A percentile compares a stretch with the other conserved stretches of the same genome.
Evolutionary conservation across 1,140 invertebrate species (phyloP).

Genomic region (Coelopa frigida): DNA sequence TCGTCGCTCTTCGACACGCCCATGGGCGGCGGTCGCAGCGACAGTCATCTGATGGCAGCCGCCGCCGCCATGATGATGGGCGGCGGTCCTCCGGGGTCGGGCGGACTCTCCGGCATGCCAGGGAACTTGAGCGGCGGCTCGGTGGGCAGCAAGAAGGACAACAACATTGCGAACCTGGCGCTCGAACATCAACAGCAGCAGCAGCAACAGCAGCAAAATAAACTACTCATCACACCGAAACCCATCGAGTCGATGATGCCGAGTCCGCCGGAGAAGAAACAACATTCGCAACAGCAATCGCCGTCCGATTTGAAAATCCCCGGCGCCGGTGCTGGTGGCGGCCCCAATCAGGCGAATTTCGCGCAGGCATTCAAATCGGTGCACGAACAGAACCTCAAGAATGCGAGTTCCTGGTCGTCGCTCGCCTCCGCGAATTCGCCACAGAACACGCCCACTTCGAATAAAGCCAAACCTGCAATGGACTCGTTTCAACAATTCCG

Average conservation of each 20-base stretch:
- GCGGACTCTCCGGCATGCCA: constrained; percentile 11
- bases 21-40: constrained; percentile 12
- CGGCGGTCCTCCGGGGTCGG: no score
- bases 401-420: constrained; percentile 88
- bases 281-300: constrained; percentile 30
- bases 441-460: constrained; percentile 53
- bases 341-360: constrained; percentile 47
- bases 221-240: constrained; percentile 52
- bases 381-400: constrained; percentile 72
- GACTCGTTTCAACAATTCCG: constrained; percentile 76
- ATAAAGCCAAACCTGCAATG: constrained; percentile 60
- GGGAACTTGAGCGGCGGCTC: constrained; percentile 11
- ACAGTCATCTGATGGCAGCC: constrained; percentile 20
- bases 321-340: not conserved
- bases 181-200: constrained; percentile 14
- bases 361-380: constrained; percentile 59
- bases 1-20: constrained; percentile 17
- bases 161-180: not conserved
- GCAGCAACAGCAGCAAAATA: constrained; percentile 31
- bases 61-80: constrained; percentile 17
- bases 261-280: constrained; percentile 48
- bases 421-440: constrained; percentile 74
- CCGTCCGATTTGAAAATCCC: constrained; percentile 42
- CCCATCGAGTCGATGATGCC: constrained; percentile 56
- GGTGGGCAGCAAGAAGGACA: constrained; percentile 11